Base-by-base conservation (phyloP, 2,113 vertebrate genomes). In the Scartelaos histophorus region DNA sequence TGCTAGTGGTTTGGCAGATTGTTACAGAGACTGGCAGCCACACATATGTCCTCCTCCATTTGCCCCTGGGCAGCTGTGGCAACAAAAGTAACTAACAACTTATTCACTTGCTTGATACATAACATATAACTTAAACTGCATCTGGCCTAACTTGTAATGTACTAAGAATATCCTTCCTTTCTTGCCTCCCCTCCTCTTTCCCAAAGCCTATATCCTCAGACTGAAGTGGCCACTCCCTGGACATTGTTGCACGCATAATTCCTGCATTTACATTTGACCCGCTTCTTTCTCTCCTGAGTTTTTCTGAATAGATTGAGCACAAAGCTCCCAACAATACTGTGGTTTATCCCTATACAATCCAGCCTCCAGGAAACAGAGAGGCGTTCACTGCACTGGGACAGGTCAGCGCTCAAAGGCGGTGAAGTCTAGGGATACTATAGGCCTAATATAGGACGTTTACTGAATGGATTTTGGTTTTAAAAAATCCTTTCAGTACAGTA, bases 211-310 rank as follows among this genome's bases (percentile, higher is more conserved):
- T 15, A 35, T 38, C 29, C 60, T 62, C 60, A 62, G 60, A 62
- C 19, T 9, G 16, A 38, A 62, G 60, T 43, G 24, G 61, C 60
- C 74, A 47, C 74, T 74, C 74, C 74, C 78, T 69, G 49, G n/a
- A 35, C 65, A 66, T 71, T 76, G 70, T 79, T 47, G n/a, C 13
- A 0, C 12, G 25, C 11, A 71, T 68, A 74, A 78, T 74, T 46
- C 67, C 45, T 43, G 64, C 69, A 16, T 73, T 69, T 38, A 43
- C 29, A 13, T 49, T 43, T 19, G 61, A 69, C 43, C 16, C 13
- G 29, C 12, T 47, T 51, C 43, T 73, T 70, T 81, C 70, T 34
- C 0, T 29, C 5, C 13, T 49, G 65, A 56, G 71, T 80, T 65
- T 65, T 35, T 11, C 12, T 80, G 70, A 76, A 77, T 74, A 58